Evolutionary conservation across 2,888 invertebrate genomes (phyloP).

Genomic region (Spodoptera picta): DNA sequence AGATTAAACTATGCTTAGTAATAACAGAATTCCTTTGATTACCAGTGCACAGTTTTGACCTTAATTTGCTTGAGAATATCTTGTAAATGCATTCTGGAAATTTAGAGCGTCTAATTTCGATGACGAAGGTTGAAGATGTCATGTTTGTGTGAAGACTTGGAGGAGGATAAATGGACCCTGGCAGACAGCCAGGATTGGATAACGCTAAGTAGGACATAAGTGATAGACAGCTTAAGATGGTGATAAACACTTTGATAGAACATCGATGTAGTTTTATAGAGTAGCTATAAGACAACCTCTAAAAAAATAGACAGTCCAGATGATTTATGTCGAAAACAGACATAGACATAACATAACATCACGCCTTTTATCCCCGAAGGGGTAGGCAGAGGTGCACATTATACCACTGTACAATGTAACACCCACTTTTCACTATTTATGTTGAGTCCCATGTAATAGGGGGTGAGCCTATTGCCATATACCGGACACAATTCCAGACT

Average conservation of each 20-base stretch:
- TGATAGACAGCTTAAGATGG: conserved; percentile 13
- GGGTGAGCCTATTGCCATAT: too few relatives aligned
- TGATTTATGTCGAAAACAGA: too few relatives aligned
- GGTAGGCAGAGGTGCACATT: too few relatives aligned
- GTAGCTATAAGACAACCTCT: too few relatives aligned
- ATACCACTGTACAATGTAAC: too few relatives aligned
- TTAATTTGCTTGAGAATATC: conserved; percentile 41
- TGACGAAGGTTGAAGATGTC: conserved; percentile 4
- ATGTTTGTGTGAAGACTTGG: conserved; percentile 17
- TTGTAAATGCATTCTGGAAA: conserved; percentile 39
- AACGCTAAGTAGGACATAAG: conserved; percentile 15
- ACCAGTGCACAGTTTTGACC: conserved; percentile 36
- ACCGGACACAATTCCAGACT: too few relatives aligned
- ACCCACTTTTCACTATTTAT: too few relatives aligned
- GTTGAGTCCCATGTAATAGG: too few relatives aligned
- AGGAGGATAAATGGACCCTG: conserved; percentile 21
- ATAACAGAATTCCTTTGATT: conserved; percentile 53
- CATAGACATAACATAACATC: too few relatives aligned
- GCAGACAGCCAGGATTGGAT: conserved; percentile 25
- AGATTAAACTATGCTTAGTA: conserved; percentile 46
- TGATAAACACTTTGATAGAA: conserved; percentile 5
- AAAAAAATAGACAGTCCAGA: too few relatives aligned
- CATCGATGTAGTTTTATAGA: not conserved
- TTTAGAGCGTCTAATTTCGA: conserved; percentile 13
- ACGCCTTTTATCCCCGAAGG: too few relatives aligned